Evolutionary conservation across 2,888 invertebrate genomes (phyloP).

Genomic region (Tetropium fuscum): DNA sequence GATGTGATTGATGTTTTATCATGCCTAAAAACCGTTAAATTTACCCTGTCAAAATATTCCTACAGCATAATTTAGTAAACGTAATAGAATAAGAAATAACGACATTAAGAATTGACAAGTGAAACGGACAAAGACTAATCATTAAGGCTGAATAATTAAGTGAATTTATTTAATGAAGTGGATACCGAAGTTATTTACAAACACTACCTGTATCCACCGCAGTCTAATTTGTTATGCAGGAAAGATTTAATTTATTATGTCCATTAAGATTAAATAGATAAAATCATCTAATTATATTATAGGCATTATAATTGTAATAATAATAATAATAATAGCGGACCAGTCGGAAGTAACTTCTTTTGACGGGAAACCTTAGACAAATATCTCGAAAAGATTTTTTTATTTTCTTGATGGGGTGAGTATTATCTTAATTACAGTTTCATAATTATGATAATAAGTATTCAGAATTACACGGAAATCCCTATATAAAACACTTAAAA

Average conservation of each 20-base stretch:
- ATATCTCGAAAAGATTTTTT: too few relatives aligned
- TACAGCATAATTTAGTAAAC: neutral
- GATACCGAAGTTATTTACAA: slow-evolving; percentile 6
- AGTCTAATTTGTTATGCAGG: slow-evolving; percentile 3
- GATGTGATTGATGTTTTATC: slow-evolving; percentile 4
- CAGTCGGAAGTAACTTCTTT: too few relatives aligned
- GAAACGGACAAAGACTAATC: slow-evolving; percentile 9
- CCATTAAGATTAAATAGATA: slow-evolving; percentile 1
- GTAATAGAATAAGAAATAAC: neutral
- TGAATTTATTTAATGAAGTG: slow-evolving; percentile 4
- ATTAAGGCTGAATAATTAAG: slow-evolving; percentile 12
- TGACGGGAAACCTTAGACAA: too few relatives aligned
- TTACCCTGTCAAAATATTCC: neutral
- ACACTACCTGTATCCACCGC: neutral
- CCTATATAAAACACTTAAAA: too few relatives aligned
- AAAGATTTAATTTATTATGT: slow-evolving; percentile 6
- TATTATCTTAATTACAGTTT: too few relatives aligned
- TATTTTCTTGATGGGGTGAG: too few relatives aligned
- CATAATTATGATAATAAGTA: too few relatives aligned
- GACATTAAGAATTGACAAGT: neutral
- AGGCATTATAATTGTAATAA: too few relatives aligned
- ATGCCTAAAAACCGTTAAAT: slow-evolving; percentile 11
- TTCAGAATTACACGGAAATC: too few relatives aligned
- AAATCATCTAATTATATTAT: slow-evolving; percentile 11
- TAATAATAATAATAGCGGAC: too few relatives aligned